Evolutionary conservation across 2,113 vertebrate species (phyloP), one percentile per base, ranked within the genome.

Genomic region (Amphilophus citrinellus): DNA sequence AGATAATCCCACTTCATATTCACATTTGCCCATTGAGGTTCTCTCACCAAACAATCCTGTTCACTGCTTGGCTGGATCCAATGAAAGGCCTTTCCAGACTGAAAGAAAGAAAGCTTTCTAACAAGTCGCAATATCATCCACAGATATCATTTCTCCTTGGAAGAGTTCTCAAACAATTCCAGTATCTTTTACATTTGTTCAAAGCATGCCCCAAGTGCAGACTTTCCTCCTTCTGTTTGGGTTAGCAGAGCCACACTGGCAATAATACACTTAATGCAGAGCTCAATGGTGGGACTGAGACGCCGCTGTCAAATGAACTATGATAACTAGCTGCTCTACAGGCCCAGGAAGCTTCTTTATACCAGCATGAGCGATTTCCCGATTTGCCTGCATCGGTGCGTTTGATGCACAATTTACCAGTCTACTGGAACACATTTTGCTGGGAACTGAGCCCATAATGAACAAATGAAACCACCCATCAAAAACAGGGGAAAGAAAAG

Each of bases 341-440:
- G 63, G n/a, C 77, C 65, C 79, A 44, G 84, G 15, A 44, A 82
- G 68, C 81, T 59, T 61, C 76, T 78, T 61, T 87, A 68, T 17
- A 79, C 82, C 84, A 90, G 85, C 77, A 76, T 71, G 84, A 92
- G 65, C 32, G 39, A 91, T 90, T 91, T 86, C 91, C 82, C 77
- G 76, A 90, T 89, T 90, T 87, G 71, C 78, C 60, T 22, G 66
- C 85, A 84, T 90, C 83, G 18, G 39, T 85, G 77, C 32, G 13
- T 90, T 75, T 79, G 83, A 86, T 90, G 91, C 71, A 4, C 82
- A 88, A 90, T 92, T 91, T 71, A 59, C 84, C 85, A 91, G 87
- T 81, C 84, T 76, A 85, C 80, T 68, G 61, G 85, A 92, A 92
- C 81, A 32, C 58, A 80, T 84, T 84, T 83, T 37, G 27, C 82